Conservation (phyloP, 2,888 invertebrate species). For the Pristionchus exspectatus region DNA sequence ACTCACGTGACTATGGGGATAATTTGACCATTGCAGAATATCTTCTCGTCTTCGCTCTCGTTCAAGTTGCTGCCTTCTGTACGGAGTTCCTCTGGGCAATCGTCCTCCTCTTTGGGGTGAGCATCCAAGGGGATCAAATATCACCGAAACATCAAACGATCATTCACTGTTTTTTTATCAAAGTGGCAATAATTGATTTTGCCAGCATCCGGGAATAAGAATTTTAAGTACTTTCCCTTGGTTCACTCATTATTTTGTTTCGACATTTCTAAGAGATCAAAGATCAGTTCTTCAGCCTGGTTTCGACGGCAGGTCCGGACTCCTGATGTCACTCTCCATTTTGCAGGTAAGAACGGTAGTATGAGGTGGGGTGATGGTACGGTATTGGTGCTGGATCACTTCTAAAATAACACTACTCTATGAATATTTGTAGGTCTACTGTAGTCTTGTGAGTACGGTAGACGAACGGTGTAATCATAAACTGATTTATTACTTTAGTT, state of each 20-base stretch:
- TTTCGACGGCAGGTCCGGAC: not conserved
- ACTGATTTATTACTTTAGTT: not conserved
- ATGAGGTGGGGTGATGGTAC: not conserved
- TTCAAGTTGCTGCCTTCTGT: constrained; percentile 1
- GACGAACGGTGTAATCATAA: not conserved
- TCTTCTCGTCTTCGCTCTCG: not conserved
- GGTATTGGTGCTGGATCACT: not conserved
- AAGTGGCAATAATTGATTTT: too few relatives aligned
- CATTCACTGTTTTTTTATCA: not conserved
- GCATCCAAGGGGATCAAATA: not conserved
- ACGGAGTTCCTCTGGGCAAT: constrained; percentile 6
- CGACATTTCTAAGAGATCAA: not conserved
- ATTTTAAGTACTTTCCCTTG: not conserved
- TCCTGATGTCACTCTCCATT: not conserved
- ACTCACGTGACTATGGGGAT: too few relatives aligned
- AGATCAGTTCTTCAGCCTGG: not conserved
- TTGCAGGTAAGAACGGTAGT: not conserved
- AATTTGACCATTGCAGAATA: not conserved
- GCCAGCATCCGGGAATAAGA: too few relatives aligned
- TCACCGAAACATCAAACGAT: not conserved
- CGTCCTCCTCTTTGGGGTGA: not conserved
- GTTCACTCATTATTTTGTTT: not conserved
- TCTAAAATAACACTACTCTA: not conserved
- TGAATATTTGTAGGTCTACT: not conserved
- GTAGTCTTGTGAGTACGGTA: not conserved